Base-by-base conservation (phyloP, 2,113 vertebrate genomes). In the Perognathus longimembris region DNA sequence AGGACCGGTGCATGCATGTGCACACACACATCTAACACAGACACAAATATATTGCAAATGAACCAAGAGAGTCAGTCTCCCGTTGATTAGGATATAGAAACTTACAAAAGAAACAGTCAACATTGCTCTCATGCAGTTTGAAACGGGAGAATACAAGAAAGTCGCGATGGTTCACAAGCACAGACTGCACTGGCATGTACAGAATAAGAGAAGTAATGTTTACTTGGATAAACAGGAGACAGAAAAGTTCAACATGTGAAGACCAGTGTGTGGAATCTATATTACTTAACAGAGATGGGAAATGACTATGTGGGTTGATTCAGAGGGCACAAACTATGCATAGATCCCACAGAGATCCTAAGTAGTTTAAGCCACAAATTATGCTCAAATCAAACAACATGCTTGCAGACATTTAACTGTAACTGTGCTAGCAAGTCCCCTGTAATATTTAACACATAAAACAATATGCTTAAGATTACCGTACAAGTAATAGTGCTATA, bases 401-500 rank as follows among this genome's bases (percentile, higher is more conserved):
- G 88, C 81, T 96, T 85, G 6, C 82, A 94, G 95, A 96, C 82
- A 83, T 96, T 96, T 96, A 96, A 97, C 95, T 95, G 50, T 34
- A 93, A 81, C n/a, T 80, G 89, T 85, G 59, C 93, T 81, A 92
- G 66, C 79, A 96, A 97, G 96, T 88, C 86, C 82, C 97, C 82
- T 91, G 2, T 94, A 97, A 97, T 95, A 95, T 96, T 97, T 97
- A 98, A 96, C 84, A 85, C 80, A 95, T 96, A 98, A 97, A 98
- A 96, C 96, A 97, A 97, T 98, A 97, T 97, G 89, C 95, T 93
- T 96, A 97, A 97, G 97, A 98, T 98, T 98, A 97, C 90, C 96
- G 94, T 93, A 90, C 97, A 97, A 98, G 97, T 97, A 98, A 98
- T 97, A 97, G 95, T 90, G 94, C 96, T 96, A 92, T 95, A 97